Conservation (phyloP, 2,113 vertebrate genomes). For the Tricholaema leucomelas region DNA sequence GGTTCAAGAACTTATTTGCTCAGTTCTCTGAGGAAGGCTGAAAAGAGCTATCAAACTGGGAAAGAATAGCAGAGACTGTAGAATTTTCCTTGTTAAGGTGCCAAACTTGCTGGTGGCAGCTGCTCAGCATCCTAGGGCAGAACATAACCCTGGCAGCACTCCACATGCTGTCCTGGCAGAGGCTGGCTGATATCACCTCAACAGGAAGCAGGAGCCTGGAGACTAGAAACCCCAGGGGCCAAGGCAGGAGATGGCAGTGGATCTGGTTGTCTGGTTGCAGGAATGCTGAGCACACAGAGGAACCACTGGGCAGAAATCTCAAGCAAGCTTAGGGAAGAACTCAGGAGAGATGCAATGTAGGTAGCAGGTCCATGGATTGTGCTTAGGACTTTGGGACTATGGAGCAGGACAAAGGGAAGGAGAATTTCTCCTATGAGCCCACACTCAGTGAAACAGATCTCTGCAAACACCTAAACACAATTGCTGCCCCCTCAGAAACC, state of each 20-base stretch:
- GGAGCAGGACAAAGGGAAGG: accelerated
- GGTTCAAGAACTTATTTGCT: background rate
- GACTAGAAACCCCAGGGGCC: background rate
- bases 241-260: background rate
- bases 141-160: background rate
- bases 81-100: background rate
- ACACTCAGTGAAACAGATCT: background rate
- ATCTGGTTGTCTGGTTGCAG: background rate
- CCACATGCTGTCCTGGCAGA: background rate
- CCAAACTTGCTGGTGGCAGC: background rate
- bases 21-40: background rate
- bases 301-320: background rate
- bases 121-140: background rate
- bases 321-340: background rate
- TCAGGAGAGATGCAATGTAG: background rate
- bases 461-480: background rate
- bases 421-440: background rate
- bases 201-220: background rate
- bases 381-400: background rate
- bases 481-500: background rate
- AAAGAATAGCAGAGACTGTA: background rate
- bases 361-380: background rate
- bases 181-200: background rate
- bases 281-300: background rate
- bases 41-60: accelerated